A percentile compares a stretch with the other conserved stretches of the same genome.
phyloP scores from a whole-genome alignment of 2,113 vertebrate species.

The Saguinus imperator region DNA sequence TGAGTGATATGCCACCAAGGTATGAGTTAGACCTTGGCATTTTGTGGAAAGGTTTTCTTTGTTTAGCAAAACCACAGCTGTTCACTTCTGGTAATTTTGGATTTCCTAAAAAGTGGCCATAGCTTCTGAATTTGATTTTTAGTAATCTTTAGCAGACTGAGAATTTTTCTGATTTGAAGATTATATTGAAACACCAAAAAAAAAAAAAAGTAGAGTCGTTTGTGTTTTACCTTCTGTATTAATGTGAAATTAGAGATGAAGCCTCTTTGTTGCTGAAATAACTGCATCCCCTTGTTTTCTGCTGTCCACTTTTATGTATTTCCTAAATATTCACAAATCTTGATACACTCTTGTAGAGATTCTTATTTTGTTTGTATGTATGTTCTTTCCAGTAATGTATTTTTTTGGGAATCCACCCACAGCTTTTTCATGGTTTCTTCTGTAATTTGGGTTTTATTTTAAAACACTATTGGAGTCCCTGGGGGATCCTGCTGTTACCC shows the following conservation, averaged over 20 bases:
- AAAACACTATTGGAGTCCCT: not conserved
- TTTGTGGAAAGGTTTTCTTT: slow-evolving; percentile 30
- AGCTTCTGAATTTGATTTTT: not conserved
- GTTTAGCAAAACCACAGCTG: not conserved
- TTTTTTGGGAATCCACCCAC: not conserved
- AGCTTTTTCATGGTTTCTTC: not conserved
- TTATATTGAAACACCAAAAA: not conserved
- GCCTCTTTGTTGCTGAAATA: not conserved
- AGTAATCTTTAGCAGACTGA: not conserved
- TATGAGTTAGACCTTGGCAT: not conserved
- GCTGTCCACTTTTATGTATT: not conserved
- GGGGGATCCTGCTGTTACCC: not conserved
- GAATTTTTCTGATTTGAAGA: not conserved
- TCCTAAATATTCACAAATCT: not conserved
- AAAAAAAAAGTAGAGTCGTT: not conserved
- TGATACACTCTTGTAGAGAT: not conserved
- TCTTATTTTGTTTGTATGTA: not conserved
- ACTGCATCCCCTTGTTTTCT: not conserved
- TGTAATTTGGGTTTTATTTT: not conserved
- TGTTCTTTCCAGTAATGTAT: not conserved
- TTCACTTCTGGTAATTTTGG: not conserved
- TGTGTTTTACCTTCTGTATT: not conserved
- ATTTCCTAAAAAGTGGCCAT: not conserved
- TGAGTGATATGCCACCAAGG: not conserved
- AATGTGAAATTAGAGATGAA: not conserved